Evolutionary conservation across 2,797 vertebrate genomes (phyloP).

Genomic region (Epinephelus coioides): DNA sequence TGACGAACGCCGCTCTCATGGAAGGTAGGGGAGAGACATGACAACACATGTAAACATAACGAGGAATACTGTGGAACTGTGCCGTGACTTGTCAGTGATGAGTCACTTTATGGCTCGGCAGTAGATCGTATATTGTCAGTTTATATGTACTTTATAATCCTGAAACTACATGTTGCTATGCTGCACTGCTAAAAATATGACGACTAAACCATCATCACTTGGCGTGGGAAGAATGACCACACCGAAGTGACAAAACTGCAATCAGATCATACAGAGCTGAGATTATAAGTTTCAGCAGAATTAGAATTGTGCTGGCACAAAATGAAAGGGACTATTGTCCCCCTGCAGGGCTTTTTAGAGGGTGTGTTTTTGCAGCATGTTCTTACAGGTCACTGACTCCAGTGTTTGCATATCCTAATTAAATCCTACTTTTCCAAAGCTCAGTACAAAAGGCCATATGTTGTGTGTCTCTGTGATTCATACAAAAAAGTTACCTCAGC

Average conservation of each 20-base stretch:
- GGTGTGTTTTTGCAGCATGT: not conserved
- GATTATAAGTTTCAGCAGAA: not conserved
- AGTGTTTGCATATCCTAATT: not conserved
- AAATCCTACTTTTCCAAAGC: not conserved
- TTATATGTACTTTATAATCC: constrained; percentile 1
- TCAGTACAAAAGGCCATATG: not conserved
- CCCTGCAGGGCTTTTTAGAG: not conserved
- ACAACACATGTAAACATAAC: not conserved
- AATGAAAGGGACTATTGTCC: not conserved
- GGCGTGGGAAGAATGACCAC: too few species aligned
- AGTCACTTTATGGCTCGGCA: constrained; percentile 17
- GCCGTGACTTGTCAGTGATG: not conserved
- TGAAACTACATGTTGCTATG: not conserved
- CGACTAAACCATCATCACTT: not conserved
- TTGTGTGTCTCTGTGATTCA: not conserved
- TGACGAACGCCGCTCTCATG: constrained; percentile 89
- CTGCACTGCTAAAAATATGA: not conserved
- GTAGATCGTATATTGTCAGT: not conserved
- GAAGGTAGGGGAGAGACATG: constrained; percentile 85
- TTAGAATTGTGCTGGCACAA: not conserved
- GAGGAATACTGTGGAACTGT: too few species aligned
- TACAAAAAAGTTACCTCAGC: not conserved
- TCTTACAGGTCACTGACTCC: not conserved
- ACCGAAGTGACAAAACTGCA: not conserved
- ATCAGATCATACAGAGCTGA: not conserved